These are phyloP conservation scores for Leptoclinus maculatus DNA, from an alignment of 2,797 vertebrate species.

Conservation along the genomic window DNA sequence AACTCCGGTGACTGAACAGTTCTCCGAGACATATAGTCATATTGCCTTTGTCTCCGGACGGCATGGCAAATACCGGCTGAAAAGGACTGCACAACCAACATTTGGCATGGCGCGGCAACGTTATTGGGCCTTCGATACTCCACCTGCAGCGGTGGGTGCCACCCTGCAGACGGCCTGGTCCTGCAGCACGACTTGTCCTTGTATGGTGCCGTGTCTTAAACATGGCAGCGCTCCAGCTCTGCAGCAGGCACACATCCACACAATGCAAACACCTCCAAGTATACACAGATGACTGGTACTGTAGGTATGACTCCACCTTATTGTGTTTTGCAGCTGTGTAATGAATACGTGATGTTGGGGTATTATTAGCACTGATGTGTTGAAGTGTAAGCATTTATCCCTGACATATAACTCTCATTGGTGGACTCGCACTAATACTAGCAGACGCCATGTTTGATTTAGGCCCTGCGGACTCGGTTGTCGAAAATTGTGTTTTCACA, in stretches of 20 bases:
- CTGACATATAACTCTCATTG: not conserved
- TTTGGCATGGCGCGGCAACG: too few species aligned
- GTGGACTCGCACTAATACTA: not conserved
- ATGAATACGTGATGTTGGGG: not conserved
- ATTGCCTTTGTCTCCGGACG: too few species aligned
- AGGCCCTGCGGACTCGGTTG: not conserved
- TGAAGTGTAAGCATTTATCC: not conserved
- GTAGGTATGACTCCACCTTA: conserved; percentile 43
- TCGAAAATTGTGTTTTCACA: not conserved
- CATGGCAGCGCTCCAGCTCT: conserved; percentile 46
- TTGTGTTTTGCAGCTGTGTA: not conserved
- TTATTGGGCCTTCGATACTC: too few species aligned
- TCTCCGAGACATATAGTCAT: too few species aligned
- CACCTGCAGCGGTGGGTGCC: not conserved
- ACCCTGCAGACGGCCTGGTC: not conserved
- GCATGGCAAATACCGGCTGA: too few species aligned
- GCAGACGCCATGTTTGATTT: not conserved
- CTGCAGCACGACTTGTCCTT: conserved; percentile 55
- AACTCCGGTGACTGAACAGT: too few species aligned
- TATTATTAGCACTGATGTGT: not conserved
- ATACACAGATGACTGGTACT: conserved; percentile 46
- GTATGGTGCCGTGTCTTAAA: conserved; percentile 61
- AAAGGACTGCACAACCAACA: too few species aligned
- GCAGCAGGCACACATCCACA: conserved; percentile 31
- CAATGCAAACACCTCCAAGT: conserved; percentile 32